Base-by-base conservation (phyloP, 2,113 vertebrate species). In the Thamnaconus septentrionalis region DNA sequence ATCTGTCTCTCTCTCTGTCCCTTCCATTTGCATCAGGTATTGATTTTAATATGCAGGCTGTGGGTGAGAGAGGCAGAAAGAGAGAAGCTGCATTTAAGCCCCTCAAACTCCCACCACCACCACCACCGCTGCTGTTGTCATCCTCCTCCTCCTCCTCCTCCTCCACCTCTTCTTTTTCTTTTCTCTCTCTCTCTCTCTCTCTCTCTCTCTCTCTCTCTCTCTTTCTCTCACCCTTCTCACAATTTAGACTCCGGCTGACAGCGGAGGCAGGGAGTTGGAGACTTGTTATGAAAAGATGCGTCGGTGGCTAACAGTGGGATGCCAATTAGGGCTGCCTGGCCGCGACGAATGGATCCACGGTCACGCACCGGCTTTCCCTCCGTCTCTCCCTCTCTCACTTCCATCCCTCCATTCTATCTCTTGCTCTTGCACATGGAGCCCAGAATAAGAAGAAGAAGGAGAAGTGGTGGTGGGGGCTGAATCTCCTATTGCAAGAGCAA, bases 281-380 rank as follows among this genome's bases (percentile, higher is more conserved):
- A 83, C 80, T 83, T 83, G 75, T 83, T 85, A 81, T 85, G 77
- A 85, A 77, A 87, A 85, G 81, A 84, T 81, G 86, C 78, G 86
- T 85, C 73, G 72, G 86, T 84, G 82, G 83, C 66, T 53, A 87
- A 87, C 86, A 86, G 85, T 76, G 73, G 86, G 85, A 86, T 66
- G 88, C 88, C 88, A 90, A 90, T 90, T 88, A 90, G 83, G 18
- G 71, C 79, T 71, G 78, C 82, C 80, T 77, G 85, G 82, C 82
- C 82, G 81, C 77, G 65, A 76, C 58, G 64, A 83, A 78, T 79
- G 81, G 73, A 85, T 68, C 62, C 60, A 6, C 55, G 80, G 83
- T 83, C 85, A 87, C 61, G 76, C 83, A 83, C 80, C 43, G 69
- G 60, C 64, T 10, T 53, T 11, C 9, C 44, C n/a, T 55, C 54